Evolutionary conservation across 2,797 vertebrate species (phyloP), one percentile per base, ranked within the genome.

Genomic region (Eleutherodactylus coqui): DNA sequence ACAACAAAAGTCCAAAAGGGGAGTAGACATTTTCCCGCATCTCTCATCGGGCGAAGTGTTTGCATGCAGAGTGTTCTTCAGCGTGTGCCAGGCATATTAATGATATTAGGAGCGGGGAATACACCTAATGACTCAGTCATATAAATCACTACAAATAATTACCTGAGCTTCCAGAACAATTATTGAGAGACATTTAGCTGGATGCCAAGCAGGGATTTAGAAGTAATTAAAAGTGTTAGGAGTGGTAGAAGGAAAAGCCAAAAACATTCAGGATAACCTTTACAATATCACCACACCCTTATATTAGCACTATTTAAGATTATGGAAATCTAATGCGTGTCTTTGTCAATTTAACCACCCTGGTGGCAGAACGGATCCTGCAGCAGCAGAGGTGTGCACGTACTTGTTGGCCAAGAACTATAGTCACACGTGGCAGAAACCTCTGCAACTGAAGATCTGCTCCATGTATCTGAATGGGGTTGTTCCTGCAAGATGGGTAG

Each of bases 51-150:
- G 70, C 45, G 41, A 27, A 34, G 76, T 11, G 75, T 89, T 90
- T 91, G 90, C 88, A 86, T 32, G n/a, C 43, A 17, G 6, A 88
- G 9, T 88, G 82, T 80, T 2, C 43, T 91, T 83, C 93, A 92
- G 90, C 83, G 88, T 86, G 62, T 93, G 92, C 93, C 93, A 94
- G 92, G 77, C 88, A 92, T 94, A 95, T 94, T 89, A 92, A 94
- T 94, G 93, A 93, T 86, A 58, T 88, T 91, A 85, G 91, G 64
- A 70, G 90, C 90, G 93, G 90, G 88, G 87, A 91, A 89, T 84
- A 88, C 90, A 93, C 84, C 85, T 91, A 73, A 89, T 86, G 88
- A 88, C 64, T 89, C 85, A 88, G 6, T 76, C 70, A 77, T 80
- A 82, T 83, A n/a, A 81, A 92, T 76, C 79, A 84, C 72, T 88